Percentiles rank a stretch among this genome's conserved stretches.
Conservation (phyloP, 2,113 vertebrate species). For the Gadus macrocephalus region DNA sequence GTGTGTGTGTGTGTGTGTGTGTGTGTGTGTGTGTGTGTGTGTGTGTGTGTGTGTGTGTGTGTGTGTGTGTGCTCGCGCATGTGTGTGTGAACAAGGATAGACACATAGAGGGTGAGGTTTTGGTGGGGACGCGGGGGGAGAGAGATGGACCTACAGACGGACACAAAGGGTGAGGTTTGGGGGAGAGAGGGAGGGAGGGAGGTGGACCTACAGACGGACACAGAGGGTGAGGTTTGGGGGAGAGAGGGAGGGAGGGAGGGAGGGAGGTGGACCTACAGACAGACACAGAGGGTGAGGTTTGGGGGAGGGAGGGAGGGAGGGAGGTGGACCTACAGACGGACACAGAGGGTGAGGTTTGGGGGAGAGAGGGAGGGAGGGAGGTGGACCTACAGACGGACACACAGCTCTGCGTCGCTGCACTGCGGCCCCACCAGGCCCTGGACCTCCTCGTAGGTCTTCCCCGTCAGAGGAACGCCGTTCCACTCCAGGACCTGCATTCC, state of each 20-base stretch:
- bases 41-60: conserved; percentile 3
- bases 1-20: neutral
- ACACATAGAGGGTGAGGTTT: no score
- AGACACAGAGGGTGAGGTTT: neutral
- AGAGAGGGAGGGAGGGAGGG: no score
- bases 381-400: conserved; percentile 97
- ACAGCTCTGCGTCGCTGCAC: conserved; percentile 94
- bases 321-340: no score
- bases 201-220: no score
- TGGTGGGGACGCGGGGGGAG: neutral
- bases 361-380: neutral
- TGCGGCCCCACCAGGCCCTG: conserved; percentile 87
- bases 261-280: no score
- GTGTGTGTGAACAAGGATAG: no score
- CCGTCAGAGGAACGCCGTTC: conserved; percentile 87
- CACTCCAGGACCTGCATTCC: conserved; percentile 99
- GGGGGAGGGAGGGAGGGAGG: neutral
- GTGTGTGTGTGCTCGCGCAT: neutral
- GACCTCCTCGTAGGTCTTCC: conserved; percentile 97
- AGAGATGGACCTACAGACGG: neutral
- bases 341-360: no score
- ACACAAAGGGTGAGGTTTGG: no score
- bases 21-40: conserved; percentile 3
- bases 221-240: no score
- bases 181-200: neutral